Percentiles rank a stretch among this genome's conserved stretches.
These are phyloP conservation scores for Drosophila busckii DNA, from an alignment of 1,140 invertebrate genomes.

Conservation along the genomic window DNA sequence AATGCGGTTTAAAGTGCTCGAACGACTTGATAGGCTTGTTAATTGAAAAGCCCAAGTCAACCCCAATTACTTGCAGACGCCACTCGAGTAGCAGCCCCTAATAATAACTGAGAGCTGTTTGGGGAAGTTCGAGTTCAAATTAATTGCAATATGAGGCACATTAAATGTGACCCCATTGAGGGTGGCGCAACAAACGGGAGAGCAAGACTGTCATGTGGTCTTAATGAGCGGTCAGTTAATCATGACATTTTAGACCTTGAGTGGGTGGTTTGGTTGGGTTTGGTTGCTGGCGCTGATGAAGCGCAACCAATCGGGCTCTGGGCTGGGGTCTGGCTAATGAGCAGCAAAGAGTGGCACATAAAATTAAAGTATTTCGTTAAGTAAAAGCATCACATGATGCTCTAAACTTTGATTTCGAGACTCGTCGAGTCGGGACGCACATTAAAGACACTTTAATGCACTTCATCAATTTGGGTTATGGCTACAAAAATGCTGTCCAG, in stretches of 20 bases:
- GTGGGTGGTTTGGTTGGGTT: neutral
- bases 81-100: conserved; percentile 20
- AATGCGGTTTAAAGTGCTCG: conserved; percentile 35
- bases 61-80: conserved; percentile 46
- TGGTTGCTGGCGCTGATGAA: neutral
- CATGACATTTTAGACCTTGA: conserved; percentile 47
- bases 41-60: conserved; percentile 32
- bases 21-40: conserved; percentile 17
- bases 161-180: conserved; percentile 57
- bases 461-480: conserved; percentile 67
- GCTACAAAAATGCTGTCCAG: conserved; percentile 33
- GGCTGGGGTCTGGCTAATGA: conserved; percentile 19
- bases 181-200: neutral
- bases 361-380: conserved; percentile 56
- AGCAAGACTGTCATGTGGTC: conserved; percentile 40
- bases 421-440: conserved; percentile 18
- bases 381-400: conserved; percentile 43
- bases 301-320: conserved; percentile 1
- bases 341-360: conserved; percentile 18
- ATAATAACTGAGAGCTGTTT: neutral
- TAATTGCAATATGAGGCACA: conserved; percentile 70
- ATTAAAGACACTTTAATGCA: conserved; percentile 70
- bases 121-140: conserved; percentile 63
- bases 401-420: neutral
- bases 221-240: conserved; percentile 72